Evolutionary conservation across 2,113 vertebrate species (phyloP).

Genomic region (Mobula hypostoma): DNA sequence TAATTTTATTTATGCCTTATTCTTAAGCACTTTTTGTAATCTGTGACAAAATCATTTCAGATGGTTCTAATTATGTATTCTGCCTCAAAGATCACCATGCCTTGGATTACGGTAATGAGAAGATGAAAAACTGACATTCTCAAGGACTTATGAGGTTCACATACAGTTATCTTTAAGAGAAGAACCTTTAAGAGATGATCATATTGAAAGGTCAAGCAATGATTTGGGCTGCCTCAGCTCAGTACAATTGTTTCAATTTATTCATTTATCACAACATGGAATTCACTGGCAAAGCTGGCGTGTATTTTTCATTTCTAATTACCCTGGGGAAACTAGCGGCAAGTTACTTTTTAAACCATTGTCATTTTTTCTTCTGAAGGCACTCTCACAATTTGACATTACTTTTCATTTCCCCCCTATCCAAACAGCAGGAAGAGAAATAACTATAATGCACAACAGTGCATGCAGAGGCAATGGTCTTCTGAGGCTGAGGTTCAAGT

Average conservation of each 20-base stretch:
- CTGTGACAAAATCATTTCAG: conserved; percentile 8
- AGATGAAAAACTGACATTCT: neutral
- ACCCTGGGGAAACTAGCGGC: no score
- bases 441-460: no score
- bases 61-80: neutral
- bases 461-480: no score
- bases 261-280: no score
- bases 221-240: neutral
- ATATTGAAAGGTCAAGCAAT: neutral
- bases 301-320: no score
- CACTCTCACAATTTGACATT: no score
- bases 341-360: no score
- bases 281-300: no score
- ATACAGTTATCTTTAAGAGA: neutral
- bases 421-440: no score
- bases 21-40: conserved; percentile 8
- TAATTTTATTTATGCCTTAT: conserved; percentile 1
- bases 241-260: neutral
- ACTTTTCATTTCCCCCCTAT: no score
- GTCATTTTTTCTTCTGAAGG: no score
- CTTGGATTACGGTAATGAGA: neutral
- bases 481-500: neutral
- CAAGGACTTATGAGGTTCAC: neutral
- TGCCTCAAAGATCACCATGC: neutral
- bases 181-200: neutral